Evolutionary conservation across 2,113 vertebrate genomes (phyloP), one percentile per base, ranked within the genome.

Genomic region (Lipophrys pholis): DNA sequence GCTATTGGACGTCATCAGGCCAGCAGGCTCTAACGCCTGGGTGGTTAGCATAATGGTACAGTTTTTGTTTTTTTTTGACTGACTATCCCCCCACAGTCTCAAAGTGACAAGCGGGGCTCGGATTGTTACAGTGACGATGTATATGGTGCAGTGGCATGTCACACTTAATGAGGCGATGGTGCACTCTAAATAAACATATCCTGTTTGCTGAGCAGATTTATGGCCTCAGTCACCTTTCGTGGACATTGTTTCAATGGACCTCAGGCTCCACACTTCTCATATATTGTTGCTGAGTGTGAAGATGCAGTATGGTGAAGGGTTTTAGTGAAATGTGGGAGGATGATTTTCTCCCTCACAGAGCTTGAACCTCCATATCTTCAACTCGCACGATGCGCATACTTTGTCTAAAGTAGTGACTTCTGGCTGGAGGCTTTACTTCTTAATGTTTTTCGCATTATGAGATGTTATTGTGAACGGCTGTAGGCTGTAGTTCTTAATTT

Each of bases 121-220:
- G 61, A 79, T 17, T 74, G 79, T 69, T 79, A 75, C 80, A 71
- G 63, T 85, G 83, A 87, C 87, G 84, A 91, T 88, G 82, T 84
- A 78, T 78, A 69, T 51, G 45, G 38, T 43, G 16, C 42, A 62
- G 84, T 83, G 79, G 80, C 56, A 49, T 71, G 45, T 58, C 65
- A 62, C 11, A 1, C 45, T 63, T 81, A 81, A 80, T 82, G 67
- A 83, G 66, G 72, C 61, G 56, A 30, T 40, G 41, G 46, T 52
- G 21, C 35, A 43, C 38, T 12, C 21, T 55, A 84, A 84, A 80
- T 84, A 84, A 84, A 77, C 69, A 82, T 81, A 53, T 73, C 8
- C 59, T 64, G 49, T 57, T 39, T 73, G 54, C 36, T 59, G 59
- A 66, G 62, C 53, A 70, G 83, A 90, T 82, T 84, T 84, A 84